phyloP scores from a whole-genome alignment of 2,888 invertebrate species.

The Yponomeuta malinellus region DNA sequence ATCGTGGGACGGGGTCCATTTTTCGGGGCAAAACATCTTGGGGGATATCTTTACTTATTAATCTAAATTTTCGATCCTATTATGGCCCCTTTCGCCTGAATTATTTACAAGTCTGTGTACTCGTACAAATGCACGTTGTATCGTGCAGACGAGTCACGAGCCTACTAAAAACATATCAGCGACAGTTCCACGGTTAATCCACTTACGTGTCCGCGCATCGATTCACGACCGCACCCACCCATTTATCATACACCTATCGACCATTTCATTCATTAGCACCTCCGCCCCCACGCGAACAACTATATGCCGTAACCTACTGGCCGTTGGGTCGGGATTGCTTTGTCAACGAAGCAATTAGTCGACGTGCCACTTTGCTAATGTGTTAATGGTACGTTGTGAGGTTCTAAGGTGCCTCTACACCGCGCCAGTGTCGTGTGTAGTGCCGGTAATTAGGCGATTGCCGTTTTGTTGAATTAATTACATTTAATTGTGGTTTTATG shows the following conservation, averaged over 20 bases:
- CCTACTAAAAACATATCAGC: conserved; percentile 20
- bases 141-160: no score
- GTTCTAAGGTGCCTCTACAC: conserved; percentile 24
- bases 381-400: conserved; percentile 35
- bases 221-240: conserved; percentile 53
- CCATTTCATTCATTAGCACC: conserved; percentile 49
- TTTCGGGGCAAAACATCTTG: background rate
- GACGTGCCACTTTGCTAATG: conserved; percentile 37
- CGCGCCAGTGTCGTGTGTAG: conserved; percentile 18
- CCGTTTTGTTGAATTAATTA: conserved; percentile 47
- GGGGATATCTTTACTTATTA: background rate
- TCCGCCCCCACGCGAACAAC: conserved; percentile 32
- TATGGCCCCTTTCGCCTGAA: background rate
- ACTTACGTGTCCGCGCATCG: conserved; percentile 39
- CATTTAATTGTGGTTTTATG: conserved; percentile 37
- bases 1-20: background rate
- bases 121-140: background rate
- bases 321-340: conserved; percentile 45
- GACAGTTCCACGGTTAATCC: conserved; percentile 37
- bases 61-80: background rate
- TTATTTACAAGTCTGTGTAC: background rate
- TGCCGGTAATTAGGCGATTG: conserved; percentile 51
- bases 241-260: conserved; percentile 55
- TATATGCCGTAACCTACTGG: conserved; percentile 44
- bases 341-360: conserved; percentile 34